phyloP scores from a whole-genome alignment of 2,888 invertebrate genomes.

The Gastracanthus pulcherrimus region DNA sequence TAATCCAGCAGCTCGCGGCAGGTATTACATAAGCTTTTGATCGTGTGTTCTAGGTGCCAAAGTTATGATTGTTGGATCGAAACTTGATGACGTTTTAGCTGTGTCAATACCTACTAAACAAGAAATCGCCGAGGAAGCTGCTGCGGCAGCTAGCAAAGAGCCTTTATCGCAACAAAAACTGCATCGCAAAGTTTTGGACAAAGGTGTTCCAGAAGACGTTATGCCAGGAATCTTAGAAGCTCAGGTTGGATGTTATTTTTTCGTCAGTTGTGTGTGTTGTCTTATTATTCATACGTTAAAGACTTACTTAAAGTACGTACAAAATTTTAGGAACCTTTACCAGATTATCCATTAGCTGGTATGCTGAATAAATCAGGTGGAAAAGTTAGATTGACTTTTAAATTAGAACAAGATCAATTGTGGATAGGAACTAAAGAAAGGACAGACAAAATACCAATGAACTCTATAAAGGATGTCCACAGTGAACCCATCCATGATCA shows the following conservation, averaged over 20 bases:
- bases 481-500: constrained; percentile 92
- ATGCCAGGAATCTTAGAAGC: constrained; percentile 91
- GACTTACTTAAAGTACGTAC: constrained; percentile 7
- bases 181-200: constrained; percentile 92
- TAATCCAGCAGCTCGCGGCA: not conserved
- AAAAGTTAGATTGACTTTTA: constrained; percentile 94
- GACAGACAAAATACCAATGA: constrained; percentile 94
- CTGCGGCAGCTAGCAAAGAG: constrained; percentile 80
- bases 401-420: constrained; percentile 92
- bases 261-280: not conserved
- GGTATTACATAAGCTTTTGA: constrained; percentile 7
- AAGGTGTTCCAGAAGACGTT: constrained; percentile 93
- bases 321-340: constrained; percentile 85
- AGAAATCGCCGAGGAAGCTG: constrained; percentile 82
- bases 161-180: constrained; percentile 87
- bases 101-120: constrained; percentile 87
- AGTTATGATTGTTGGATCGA: constrained; percentile 94
- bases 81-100: constrained; percentile 90
- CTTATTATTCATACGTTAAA: not conserved
- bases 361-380: constrained; percentile 95
- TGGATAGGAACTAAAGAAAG: constrained; percentile 96
- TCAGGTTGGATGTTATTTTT: constrained; percentile 79
- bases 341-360: constrained; percentile 89
- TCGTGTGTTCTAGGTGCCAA: constrained; percentile 81
- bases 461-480: constrained; percentile 89